Conservation (phyloP, 2,888 invertebrate species). For the Leptinotarsa haldemani region DNA sequence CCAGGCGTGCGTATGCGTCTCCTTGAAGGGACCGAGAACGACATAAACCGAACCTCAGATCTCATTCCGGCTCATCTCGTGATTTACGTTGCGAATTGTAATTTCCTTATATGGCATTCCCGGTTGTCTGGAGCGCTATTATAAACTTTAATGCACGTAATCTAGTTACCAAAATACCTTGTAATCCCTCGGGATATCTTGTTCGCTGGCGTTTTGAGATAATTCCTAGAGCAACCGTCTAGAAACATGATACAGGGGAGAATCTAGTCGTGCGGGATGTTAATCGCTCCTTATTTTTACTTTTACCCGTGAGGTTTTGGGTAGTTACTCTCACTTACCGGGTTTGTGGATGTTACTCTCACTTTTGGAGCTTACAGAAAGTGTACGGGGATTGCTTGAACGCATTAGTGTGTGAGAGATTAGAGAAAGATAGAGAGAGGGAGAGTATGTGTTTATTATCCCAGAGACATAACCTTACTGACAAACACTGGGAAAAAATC, state of each 20-base stretch:
- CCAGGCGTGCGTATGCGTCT: constrained; percentile 6
- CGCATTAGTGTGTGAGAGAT: background rate
- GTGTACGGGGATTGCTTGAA: background rate
- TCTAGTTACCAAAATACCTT: constrained; percentile 42
- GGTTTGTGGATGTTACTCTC: background rate
- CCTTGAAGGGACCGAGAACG: background rate
- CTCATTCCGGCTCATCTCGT: constrained; percentile 20
- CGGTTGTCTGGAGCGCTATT: constrained; percentile 38
- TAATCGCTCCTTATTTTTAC: background rate
- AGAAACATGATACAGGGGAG: constrained; percentile 37
- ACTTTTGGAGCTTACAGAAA: background rate
- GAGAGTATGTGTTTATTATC: too few relatives aligned
- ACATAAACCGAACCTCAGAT: constrained; percentile 9
- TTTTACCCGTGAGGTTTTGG: background rate
- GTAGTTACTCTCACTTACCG: background rate
- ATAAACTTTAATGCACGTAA: constrained; percentile 43
- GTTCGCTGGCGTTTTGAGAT: constrained; percentile 40
- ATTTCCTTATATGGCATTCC: constrained; percentile 34
- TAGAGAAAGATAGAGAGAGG: background rate
- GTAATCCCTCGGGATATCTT: constrained; percentile 42
- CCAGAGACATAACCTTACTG: too few relatives aligned
- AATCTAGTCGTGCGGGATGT: constrained; percentile 6
- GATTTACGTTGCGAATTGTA: constrained; percentile 34
- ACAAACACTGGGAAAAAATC: too few relatives aligned
- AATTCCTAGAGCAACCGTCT: constrained; percentile 40